These are phyloP conservation scores for Spatula versicolor DNA, from an alignment of 2,797 vertebrate species.

Conservation along the genomic window DNA sequence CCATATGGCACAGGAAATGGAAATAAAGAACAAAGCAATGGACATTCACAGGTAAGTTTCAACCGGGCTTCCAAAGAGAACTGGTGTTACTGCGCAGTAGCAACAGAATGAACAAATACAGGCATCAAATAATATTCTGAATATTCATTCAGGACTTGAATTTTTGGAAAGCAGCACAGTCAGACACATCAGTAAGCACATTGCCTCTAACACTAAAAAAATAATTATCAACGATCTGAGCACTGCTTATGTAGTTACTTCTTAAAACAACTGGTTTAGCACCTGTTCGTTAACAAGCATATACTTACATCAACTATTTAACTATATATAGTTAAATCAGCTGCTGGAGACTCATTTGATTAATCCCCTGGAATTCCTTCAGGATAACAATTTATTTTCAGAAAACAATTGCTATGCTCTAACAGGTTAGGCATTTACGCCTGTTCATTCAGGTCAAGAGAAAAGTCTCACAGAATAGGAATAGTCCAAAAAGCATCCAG, in stretches of 20 bases:
- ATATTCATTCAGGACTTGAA: background rate
- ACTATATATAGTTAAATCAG: slow-evolving; percentile 52
- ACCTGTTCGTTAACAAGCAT: slow-evolving; percentile 52
- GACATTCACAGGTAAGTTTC: background rate
- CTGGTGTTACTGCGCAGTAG: background rate
- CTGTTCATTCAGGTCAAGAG: background rate
- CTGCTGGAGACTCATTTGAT: slow-evolving; percentile 55
- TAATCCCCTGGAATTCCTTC: slow-evolving; percentile 28
- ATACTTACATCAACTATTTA: background rate
- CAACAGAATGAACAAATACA: background rate
- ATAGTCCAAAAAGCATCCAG: background rate
- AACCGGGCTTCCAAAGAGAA: background rate
- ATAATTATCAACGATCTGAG: background rate
- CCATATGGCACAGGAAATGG: background rate
- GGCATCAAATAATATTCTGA: background rate
- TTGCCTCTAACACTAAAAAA: background rate
- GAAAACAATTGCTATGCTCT: slow-evolving; percentile 57
- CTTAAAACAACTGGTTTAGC: slow-evolving; percentile 59
- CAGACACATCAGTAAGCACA: background rate
- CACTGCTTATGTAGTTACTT: background rate
- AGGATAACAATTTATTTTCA: slow-evolving; percentile 54
- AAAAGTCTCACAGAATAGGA: background rate
- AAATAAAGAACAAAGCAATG: background rate
- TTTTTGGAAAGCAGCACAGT: background rate
- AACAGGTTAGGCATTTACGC: background rate